Conservation (phyloP, 2,888 invertebrate species). For the Seira musarum region DNA sequence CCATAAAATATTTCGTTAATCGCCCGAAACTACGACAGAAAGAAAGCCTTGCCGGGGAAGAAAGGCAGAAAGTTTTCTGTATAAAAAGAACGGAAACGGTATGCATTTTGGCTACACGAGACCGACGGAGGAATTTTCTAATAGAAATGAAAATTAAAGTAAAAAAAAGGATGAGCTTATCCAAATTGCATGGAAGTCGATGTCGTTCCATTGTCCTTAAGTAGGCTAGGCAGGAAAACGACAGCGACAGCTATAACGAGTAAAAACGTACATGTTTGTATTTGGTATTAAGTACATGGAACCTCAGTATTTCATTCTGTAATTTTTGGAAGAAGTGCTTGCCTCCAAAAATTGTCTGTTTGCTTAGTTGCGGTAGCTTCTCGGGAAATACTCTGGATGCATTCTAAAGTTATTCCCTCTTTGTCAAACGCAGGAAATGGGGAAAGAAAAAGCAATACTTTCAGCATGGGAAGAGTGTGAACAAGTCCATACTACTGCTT, state of each 20-base stretch:
- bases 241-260: not conserved
- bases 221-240: not conserved
- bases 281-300: constrained; percentile 1
- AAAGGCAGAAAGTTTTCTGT: not conserved
- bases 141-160: constrained; percentile 21
- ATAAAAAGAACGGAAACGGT: not conserved
- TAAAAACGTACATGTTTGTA: not conserved
- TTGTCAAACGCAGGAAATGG: not conserved
- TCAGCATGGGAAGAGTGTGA: constrained; percentile 24
- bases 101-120: not conserved
- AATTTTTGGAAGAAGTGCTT: constrained; percentile 2
- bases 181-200: not conserved
- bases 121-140: not conserved
- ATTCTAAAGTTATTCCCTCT: not conserved
- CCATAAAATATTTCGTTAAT: constrained; percentile 44
- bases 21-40: constrained; percentile 24
- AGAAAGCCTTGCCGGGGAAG: constrained; percentile 11
- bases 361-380: constrained; percentile 32
- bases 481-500: constrained; percentile 32
- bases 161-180: constrained; percentile 33
- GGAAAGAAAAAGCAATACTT: not conserved
- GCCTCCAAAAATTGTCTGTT: constrained; percentile 8
- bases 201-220: constrained; percentile 7
- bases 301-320: not conserved
- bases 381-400: not conserved